Evolutionary conservation across 2,113 vertebrate genomes (phyloP).

Genomic region (mouse (Mus musculus)): GRCm39 chr2:10337501-10338000

Average conservation of each 20-base stretch:
- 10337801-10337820: neutral
- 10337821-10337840: neutral
- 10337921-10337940: fast-evolving
- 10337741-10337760: neutral
- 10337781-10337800: neutral
- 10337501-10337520: neutral
- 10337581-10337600: too few species aligned
- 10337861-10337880: neutral
- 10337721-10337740: neutral
- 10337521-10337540: too few species aligned
- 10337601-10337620: neutral
- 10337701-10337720: neutral
- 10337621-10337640: neutral
- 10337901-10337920: neutral
- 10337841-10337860: neutral
- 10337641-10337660: neutral
- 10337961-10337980: neutral
- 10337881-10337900: neutral
- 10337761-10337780: neutral
- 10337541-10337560: too few species aligned
- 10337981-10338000: neutral
- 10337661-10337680: neutral
- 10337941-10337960: neutral
- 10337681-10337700: neutral
- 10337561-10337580: too few species aligned